phyloP scores from a whole-genome alignment of 2,888 invertebrate genomes.

The Dexiosoma caninum region DNA sequence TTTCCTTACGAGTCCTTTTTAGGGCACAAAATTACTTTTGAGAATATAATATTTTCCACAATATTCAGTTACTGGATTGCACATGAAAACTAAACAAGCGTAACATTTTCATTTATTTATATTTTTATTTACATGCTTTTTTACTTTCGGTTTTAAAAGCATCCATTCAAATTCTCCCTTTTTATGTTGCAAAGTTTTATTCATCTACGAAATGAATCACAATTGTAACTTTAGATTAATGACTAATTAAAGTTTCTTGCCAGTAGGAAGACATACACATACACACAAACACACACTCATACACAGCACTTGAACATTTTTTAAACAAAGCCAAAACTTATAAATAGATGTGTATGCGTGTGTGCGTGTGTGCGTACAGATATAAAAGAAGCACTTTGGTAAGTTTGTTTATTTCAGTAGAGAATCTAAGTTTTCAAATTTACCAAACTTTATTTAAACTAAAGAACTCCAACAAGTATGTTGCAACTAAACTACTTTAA shows the following conservation, averaged over 20 bases:
- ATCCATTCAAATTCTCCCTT: too few species aligned
- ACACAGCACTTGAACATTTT: background rate
- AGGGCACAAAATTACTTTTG: too few species aligned
- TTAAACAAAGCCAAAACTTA: background rate
- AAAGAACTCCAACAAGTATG: slow-evolving; percentile 3
- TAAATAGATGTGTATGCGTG: background rate
- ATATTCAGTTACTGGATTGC: too few species aligned
- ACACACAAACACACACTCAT: background rate
- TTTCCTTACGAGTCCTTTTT: too few species aligned
- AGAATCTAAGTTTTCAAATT: background rate
- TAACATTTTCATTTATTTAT: too few species aligned
- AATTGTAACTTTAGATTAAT: slow-evolving; percentile 20
- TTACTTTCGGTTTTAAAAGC: too few species aligned
- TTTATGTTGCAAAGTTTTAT: slow-evolving; percentile 1
- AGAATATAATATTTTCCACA: too few species aligned
- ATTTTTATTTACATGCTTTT: too few species aligned
- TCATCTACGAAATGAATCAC: background rate
- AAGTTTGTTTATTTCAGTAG: slow-evolving; percentile 19
- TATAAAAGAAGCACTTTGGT: background rate
- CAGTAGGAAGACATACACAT: background rate
- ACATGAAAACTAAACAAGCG: too few species aligned
- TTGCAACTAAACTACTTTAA: slow-evolving; percentile 9
- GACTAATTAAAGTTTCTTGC: slow-evolving; percentile 13
- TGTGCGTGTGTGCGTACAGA: too few species aligned
- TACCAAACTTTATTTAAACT: slow-evolving; percentile 23